Conservation (phyloP, 1,140 invertebrate genomes). For the Drosophila nigrodunni region DNA sequence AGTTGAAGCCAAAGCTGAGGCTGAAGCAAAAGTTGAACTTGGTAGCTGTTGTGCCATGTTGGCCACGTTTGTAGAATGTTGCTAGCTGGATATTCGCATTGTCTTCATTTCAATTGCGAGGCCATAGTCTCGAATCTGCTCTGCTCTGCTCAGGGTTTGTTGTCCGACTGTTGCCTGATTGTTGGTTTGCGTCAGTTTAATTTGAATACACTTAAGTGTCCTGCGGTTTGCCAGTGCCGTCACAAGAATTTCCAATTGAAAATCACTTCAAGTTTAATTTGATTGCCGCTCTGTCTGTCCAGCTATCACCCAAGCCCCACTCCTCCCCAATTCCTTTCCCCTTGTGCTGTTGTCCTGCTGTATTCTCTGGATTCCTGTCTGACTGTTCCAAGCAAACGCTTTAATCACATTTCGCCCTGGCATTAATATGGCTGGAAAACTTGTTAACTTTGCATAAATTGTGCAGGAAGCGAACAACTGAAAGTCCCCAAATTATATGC, state of each 20-base stretch:
- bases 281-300: constrained; percentile 62
- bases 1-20: constrained; percentile 8
- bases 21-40: background rate
- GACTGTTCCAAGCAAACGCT: constrained; percentile 21
- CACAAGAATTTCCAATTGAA: constrained; percentile 82
- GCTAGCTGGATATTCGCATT: constrained; percentile 29
- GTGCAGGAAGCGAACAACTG: background rate
- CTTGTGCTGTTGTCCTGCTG: constrained; percentile 19
- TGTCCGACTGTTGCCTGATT: constrained; percentile 49
- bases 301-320: background rate
- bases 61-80: constrained; percentile 16
- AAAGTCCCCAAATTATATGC: constrained; percentile 7
- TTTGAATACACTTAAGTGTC: constrained; percentile 82
- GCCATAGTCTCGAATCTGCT: constrained; percentile 4
- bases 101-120: constrained; percentile 42
- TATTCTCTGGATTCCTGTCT: background rate
- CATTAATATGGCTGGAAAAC: constrained; percentile 75
- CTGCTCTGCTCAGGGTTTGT: background rate
- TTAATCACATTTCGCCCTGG: constrained; percentile 69
- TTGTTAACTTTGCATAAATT: constrained; percentile 72
- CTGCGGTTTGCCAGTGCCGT: constrained; percentile 73
- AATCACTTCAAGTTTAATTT: constrained; percentile 83
- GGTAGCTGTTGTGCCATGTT: background rate
- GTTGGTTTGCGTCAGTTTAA: constrained; percentile 69
- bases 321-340: background rate